A percentile compares a stretch with the other conserved stretches of the same genome.
Conservation (phyloP, 2,797 vertebrate genomes). For the Lindbergichthys nudifrons region DNA sequence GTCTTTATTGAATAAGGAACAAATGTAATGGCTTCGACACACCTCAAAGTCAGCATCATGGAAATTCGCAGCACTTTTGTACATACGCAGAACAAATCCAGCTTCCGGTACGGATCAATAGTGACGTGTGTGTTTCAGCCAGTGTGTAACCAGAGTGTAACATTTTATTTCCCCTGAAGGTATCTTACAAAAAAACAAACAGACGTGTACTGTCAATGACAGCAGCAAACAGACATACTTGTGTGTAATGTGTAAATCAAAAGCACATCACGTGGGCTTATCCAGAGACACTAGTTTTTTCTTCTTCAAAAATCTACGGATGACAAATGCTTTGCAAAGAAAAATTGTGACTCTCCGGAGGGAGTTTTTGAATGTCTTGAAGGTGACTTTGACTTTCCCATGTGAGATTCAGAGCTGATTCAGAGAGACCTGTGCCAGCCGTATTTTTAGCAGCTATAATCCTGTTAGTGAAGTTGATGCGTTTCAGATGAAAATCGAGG, state of each 20-base stretch:
- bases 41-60: too few relatives aligned
- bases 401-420: neutral
- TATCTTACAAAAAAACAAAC: neutral
- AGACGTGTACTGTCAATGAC: neutral
- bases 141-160: neutral
- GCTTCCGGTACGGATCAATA: too few relatives aligned
- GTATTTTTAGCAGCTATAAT: constrained; percentile 36
- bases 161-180: neutral
- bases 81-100: too few relatives aligned
- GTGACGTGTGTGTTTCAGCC: neutral
- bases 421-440: constrained; percentile 2
- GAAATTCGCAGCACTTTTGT: too few relatives aligned
- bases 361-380: constrained; percentile 7
- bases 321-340: constrained; percentile 4
- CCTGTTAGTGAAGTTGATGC: constrained; percentile 50
- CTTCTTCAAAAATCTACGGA: neutral
- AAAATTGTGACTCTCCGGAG: neutral
- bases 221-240: neutral
- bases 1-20: too few relatives aligned
- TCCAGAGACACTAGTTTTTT: neutral
- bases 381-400: constrained; percentile 39
- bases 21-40: too few relatives aligned
- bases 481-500: constrained; percentile 31
- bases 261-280: constrained; percentile 4
- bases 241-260: constrained; percentile 20